These are phyloP conservation scores for Holothuria leucospilota DNA, from an alignment of 53 echinoderm and acorn worm species.

Conservation along the genomic window DNA sequence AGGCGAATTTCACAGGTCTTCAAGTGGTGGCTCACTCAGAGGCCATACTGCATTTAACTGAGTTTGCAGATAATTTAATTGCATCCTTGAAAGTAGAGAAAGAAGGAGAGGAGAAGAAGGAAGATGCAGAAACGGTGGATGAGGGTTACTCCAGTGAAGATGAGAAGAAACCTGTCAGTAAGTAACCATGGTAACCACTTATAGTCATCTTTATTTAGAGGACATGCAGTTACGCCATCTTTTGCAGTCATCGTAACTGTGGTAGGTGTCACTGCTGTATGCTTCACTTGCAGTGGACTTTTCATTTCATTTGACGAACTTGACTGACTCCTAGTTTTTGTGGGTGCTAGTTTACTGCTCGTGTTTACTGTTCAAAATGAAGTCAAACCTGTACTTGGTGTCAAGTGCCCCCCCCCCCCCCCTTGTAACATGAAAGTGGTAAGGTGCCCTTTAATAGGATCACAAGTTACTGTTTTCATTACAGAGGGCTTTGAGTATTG, in stretches of 20 bases:
- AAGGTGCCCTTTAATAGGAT: background rate
- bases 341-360: no score
- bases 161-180: slow-evolving; percentile 88
- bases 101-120: slow-evolving; percentile 34
- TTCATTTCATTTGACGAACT: no score
- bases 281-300: no score
- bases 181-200: slow-evolving; percentile 29
- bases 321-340: no score
- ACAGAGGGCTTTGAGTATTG: background rate
- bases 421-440: no score
- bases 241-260: no score
- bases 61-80: slow-evolving; percentile 85
- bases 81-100: slow-evolving; percentile 78
- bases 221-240: no score
- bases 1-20: slow-evolving; percentile 79
- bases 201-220: no score
- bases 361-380: no score
- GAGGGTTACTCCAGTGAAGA: slow-evolving; percentile 94
- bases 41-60: slow-evolving; percentile 88
- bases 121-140: slow-evolving; percentile 62
- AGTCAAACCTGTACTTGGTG: no score
- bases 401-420: no score
- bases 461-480: background rate
- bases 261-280: no score
- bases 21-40: slow-evolving; percentile 91